Percentiles rank a stretch among this genome's conserved stretches.
These are phyloP conservation scores for Chromis chromis DNA, from an alignment of 2,797 vertebrate species.

Conservation along the genomic window DNA sequence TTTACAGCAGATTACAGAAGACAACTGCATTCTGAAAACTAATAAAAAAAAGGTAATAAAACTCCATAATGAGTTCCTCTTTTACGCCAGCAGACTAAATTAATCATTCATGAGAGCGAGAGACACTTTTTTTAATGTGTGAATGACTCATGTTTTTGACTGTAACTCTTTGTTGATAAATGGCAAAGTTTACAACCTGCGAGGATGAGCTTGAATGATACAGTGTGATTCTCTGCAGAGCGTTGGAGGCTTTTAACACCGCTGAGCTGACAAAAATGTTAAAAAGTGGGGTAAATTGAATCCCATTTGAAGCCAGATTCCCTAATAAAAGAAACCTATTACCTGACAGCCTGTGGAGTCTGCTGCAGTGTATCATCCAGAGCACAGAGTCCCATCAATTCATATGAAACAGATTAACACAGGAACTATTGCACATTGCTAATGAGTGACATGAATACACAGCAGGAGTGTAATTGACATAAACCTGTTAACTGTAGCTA, in stretches of 20 bases:
- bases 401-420: conserved; percentile 57
- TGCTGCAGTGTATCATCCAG: conserved; percentile 50
- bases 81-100: conserved; percentile 49
- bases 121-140: conserved; percentile 19
- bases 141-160: conserved; percentile 36
- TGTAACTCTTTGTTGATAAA: conserved; percentile 33
- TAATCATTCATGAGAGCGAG: conserved; percentile 45
- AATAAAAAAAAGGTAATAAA: conserved; percentile 67
- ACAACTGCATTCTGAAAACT: conserved; percentile 54
- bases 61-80: conserved; percentile 52
- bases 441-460: conserved; percentile 64
- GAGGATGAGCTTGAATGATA: conserved; percentile 28
- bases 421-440: conserved; percentile 55
- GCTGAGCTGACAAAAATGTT: conserved; percentile 13
- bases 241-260: conserved; percentile 17
- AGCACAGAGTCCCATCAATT: conserved; percentile 57
- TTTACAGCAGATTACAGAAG: conserved; percentile 39
- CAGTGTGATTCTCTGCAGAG: background rate
- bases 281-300: conserved; percentile 49
- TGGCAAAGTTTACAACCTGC: conserved; percentile 28
- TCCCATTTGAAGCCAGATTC: conserved; percentile 51
- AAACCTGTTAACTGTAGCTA: conserved; percentile 52
- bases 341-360: conserved; percentile 56
- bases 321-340: conserved; percentile 65
- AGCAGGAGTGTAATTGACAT: conserved; percentile 54